Evolutionary conservation across 2,888 invertebrate species (phyloP).

Genomic region (Epinotia nisella): DNA sequence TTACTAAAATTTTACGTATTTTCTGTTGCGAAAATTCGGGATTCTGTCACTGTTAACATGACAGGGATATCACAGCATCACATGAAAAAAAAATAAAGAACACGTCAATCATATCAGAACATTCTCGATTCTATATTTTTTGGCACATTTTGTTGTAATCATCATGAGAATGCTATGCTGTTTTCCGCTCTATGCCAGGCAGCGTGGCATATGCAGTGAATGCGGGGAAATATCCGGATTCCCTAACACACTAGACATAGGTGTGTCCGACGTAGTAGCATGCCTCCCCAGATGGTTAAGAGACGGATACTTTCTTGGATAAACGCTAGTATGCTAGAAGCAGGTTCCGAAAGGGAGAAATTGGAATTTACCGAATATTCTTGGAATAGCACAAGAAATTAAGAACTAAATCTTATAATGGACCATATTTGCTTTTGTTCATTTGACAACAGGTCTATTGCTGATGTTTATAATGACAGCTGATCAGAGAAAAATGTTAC

Average conservation of each 20-base stretch:
- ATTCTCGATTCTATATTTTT: constrained; percentile 55
- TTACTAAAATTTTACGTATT: not conserved
- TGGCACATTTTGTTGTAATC: constrained; percentile 69
- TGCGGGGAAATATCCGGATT: constrained; percentile 13
- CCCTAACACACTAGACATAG: not conserved
- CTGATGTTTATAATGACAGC: no score
- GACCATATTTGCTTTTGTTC: not conserved
- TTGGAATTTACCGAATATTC: not conserved
- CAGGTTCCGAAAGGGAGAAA: constrained; percentile 18
- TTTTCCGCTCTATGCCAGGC: constrained; percentile 21
- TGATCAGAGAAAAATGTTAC: no score
- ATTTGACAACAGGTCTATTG: no score
- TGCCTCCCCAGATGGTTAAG: not conserved
- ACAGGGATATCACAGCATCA: constrained; percentile 43
- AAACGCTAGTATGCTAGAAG: not conserved
- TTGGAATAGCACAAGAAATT: not conserved
- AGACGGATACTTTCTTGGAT: not conserved
- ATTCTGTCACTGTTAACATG: constrained; percentile 36
- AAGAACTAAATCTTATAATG: no score
- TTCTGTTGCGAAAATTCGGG: constrained; percentile 15
- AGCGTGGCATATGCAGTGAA: not conserved
- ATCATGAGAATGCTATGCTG: constrained; percentile 42
- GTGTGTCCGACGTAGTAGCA: not conserved
- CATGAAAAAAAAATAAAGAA: constrained; percentile 42
- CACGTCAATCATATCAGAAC: constrained; percentile 34